Conservation (phyloP, 2,888 invertebrate genomes). For the Ptilodon capucinus region DNA sequence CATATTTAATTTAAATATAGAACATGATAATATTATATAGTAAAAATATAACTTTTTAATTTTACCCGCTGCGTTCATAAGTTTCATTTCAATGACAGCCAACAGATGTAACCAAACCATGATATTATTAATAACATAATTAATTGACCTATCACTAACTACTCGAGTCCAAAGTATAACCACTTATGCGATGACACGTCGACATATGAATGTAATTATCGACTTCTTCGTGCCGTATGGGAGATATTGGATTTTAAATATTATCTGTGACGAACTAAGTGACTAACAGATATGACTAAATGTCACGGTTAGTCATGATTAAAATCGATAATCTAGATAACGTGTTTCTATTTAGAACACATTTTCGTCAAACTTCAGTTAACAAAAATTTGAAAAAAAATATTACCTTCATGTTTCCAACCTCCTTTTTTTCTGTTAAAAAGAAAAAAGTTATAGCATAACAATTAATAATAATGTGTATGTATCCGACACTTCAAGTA, state of each 20-base stretch:
- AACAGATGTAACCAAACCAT: not conserved
- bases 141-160: not conserved
- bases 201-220: not conserved
- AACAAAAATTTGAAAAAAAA: too few species aligned
- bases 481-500: slow-evolving; percentile 10
- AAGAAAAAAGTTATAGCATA: too few species aligned
- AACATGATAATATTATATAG: too few species aligned
- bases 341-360: not conserved
- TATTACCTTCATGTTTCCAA: too few species aligned
- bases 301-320: not conserved
- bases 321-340: not conserved
- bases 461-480: too few species aligned
- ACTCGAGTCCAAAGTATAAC: not conserved
- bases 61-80: not conserved
- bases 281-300: slow-evolving; percentile 1
- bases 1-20: too few species aligned
- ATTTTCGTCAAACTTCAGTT: too few species aligned
- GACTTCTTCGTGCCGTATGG: not conserved
- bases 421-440: too few species aligned
- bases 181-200: not conserved
- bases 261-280: not conserved
- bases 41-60: too few species aligned
- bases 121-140: not conserved
- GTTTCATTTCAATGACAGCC: not conserved
- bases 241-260: not conserved